Evolutionary conservation across 2,113 vertebrate genomes (phyloP), one percentile per base, ranked within the genome.

Genomic region (Malurus elegans): DNA sequence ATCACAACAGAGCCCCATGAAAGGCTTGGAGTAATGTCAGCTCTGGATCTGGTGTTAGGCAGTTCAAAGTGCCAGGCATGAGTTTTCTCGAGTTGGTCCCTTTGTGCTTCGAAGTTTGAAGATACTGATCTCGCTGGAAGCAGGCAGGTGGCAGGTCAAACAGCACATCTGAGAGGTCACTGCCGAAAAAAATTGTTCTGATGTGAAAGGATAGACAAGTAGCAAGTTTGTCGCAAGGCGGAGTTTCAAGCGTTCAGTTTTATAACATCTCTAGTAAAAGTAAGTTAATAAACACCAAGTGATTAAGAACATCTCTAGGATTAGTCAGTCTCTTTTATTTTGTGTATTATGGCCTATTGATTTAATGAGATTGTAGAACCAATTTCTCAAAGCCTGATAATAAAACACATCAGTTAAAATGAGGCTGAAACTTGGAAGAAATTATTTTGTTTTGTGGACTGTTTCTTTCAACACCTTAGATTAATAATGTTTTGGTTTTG

Each of bases 391-490:
- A 88, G 29, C 9, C 32, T 75, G 32, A 15, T 87, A 57, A 66
- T 92, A 89, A 91, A 95, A 69, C 23, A 45, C 16, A 19, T 47
- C 34, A 47, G 50, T 72, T 91, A 76, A 90, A 90, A 79, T 48
- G 32, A 88, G 29, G 18, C 29, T 54, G 51, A 25, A 65, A 38
- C 12, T 54, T 71, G 60, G 61, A 81, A 78, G 69, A 83, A 88
- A 36, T 20, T 8, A 56, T 18, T 70, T 79, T 2, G 2, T 61
- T 72, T 23, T 89, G 70, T 75, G 54, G 75, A 64, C 61, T 86
- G 32, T 65, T 93, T 86, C 86, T 95, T 92, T 96, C 81, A 94
- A 86, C 88, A 90, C 71, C 5, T 76, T 95, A 23, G 51, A 82
- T 95, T 95, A 94, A 65, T 75, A 61, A 54, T 36, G 16, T 79